A percentile compares a stretch with the other conserved stretches of the same genome.
phyloP scores from a whole-genome alignment of 2,888 invertebrate genomes.

The Drosophila acutilabella region DNA sequence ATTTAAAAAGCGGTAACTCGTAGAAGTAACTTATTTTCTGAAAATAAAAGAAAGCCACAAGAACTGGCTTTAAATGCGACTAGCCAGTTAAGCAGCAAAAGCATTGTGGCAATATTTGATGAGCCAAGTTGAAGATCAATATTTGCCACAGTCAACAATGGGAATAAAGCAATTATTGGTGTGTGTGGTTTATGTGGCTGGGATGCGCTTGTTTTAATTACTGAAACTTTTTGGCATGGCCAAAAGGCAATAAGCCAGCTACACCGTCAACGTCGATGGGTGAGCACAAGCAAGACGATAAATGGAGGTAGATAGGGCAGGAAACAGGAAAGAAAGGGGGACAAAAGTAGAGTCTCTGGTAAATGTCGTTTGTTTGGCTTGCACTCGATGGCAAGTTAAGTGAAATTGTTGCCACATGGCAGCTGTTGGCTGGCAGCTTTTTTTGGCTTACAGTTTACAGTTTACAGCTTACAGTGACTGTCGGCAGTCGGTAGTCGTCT shows the following conservation, averaged over 20 bases:
- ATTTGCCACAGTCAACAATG: constrained; percentile 18
- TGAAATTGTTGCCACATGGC: constrained; percentile 44
- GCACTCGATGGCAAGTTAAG: constrained; percentile 52
- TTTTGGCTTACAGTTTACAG: not conserved
- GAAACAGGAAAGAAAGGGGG: not conserved
- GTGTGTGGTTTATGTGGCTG: constrained; percentile 49
- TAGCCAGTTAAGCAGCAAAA: not conserved
- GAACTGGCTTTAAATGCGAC: not conserved
- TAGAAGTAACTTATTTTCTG: no score
- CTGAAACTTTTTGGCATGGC: constrained; percentile 45
- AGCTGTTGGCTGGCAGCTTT: constrained; percentile 17
- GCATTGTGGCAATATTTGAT: constrained; percentile 42
- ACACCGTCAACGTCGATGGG: not conserved
- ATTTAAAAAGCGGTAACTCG: no score
- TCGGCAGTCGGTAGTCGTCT: constrained; percentile 39
- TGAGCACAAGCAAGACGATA: not conserved
- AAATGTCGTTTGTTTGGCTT: constrained; percentile 42
- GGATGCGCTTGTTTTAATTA: constrained; percentile 55
- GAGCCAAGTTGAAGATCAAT: constrained; percentile 41
- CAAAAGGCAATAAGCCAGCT: constrained; percentile 47
- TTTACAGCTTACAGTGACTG: constrained; percentile 4
- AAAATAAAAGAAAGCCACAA: no score
- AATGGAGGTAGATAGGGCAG: not conserved
- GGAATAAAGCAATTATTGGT: constrained; percentile 63
- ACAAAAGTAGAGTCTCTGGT: not conserved